Base-by-base conservation (phyloP, 2,113 vertebrate species). In the Pachyramphus minor region DNA sequence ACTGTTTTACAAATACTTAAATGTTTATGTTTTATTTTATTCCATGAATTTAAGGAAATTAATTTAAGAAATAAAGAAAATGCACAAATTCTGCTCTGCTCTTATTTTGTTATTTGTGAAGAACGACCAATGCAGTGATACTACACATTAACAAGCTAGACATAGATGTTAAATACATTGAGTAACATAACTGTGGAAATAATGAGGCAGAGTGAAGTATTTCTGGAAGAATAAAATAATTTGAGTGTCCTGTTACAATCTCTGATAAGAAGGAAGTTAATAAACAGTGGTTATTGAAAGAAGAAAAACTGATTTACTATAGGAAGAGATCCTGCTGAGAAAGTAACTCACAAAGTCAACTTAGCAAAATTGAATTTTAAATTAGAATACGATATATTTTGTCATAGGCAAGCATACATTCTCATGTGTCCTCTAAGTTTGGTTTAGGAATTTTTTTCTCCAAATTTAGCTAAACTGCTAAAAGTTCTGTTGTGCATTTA, bases 361-460 rank as follows among this genome's bases (percentile, higher is more conserved):
- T 87, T 68, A 73, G 12, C 12, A 74, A 67, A 78, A 45, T 18
- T 53, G 83, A 39, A 53, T 66, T 94, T 91, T 67, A 74, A 74
- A 84, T 63, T 42, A 71, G 23, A 69, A 74, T 47, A 35, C 86
- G 93, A 63, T 81, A 31, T 63, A 21, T 71, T 83, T 93, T 94
- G 10, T 23, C 22, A 18, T 27, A 42, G 12, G 42, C 60, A 73
- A 66, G 25, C 86, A 88, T 74, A 31, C 3, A 3, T 79, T 80
- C 27, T 74, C 9, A 6, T 33, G 20, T 63, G 8, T 73, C 39
- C 28, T 66, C 4, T 68, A 66, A 69, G 12, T 47, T 39, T 59
- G 33, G 5, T 17, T 71, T 44, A 8, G 0, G 14, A 0, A 4
- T 39, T 79, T 44, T 66, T 66, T 17, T 1, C 18, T 76, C 27